Base-by-base conservation (phyloP, 2,888 invertebrate species). In the Geotrupes spiniger region DNA sequence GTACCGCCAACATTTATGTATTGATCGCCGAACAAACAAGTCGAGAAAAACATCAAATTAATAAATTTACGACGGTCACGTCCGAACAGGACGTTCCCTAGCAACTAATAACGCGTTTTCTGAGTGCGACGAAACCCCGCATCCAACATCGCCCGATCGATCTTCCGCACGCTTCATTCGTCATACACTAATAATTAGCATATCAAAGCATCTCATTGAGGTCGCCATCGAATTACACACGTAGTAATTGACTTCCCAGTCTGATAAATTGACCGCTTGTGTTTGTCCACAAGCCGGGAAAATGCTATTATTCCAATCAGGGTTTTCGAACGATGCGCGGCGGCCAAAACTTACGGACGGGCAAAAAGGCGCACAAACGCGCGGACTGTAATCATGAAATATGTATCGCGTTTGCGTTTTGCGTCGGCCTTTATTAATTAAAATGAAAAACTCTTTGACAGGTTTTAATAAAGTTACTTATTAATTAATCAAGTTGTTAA, bases 201-300 rank as follows among this genome's bases (percentile, higher is more conserved):
- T 65, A 64, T 63, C 64, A 64, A 64, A 65, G 62, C 60, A 49
- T 58, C 59, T 60, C 60, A 61, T 58, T 60, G 52, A 54, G 54
- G 57, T 58, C 57, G 55, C 49, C 60, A 62, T 63, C 61, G 63
- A 64, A 63, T 63, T 60, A 63, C 58, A 57, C 54, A 52, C 51
- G 51, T 51, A 49, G 58, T 63, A 65, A 65, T 65, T 64, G 63
- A 59, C 57, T 53, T 45, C 45, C 54, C 48, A 38, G 44, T 42
- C 48, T 56, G 54, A 58, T 58, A 55, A 60, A 56, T 58, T 60
- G 53, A 57, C 51, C 57, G 54, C 58, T 54, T 56, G 55, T 59
- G 53, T 49, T 52, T 54, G 49, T 51, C 37, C 50, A 44, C 17
- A 36, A 33, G 33, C 33, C 33, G 15, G 33, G 33, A 33, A 33